phyloP scores from a whole-genome alignment of 2,888 invertebrate species.

The Temnothorax ravouxi region DNA sequence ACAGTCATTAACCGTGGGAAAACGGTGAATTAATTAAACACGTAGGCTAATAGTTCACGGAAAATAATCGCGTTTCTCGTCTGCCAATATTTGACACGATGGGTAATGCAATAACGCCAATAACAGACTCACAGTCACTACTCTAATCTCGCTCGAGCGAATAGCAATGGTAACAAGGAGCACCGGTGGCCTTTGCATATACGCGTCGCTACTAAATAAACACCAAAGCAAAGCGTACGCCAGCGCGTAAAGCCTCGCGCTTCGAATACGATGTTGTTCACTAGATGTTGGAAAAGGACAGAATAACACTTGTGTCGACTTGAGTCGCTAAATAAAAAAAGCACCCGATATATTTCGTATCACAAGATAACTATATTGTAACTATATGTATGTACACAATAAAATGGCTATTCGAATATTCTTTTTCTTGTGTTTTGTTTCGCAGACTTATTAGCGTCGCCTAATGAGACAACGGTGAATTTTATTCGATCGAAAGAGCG shows the following conservation, averaged over 20 bases:
- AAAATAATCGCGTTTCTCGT: conserved; percentile 25
- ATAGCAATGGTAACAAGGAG: no score
- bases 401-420: not conserved
- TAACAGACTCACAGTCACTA: not conserved
- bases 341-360: not conserved
- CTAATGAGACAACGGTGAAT: not conserved
- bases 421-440: not conserved
- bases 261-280: not conserved
- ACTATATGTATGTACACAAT: not conserved
- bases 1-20: not conserved
- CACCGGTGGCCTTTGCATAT: not conserved
- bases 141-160: not conserved
- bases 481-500: no score
- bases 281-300: no score
- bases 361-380: not conserved
- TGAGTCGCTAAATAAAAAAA: no score
- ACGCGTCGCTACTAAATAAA: not conserved
- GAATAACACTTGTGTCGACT: no score
- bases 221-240: not conserved
- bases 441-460: not conserved
- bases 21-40: conserved; percentile 7
- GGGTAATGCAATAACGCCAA: not conserved
- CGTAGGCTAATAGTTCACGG: not conserved
- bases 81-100: conserved; percentile 9
- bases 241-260: not conserved